Base-by-base conservation (phyloP, 1,140 invertebrate genomes). In the Helicoverpa armigera region DNA sequence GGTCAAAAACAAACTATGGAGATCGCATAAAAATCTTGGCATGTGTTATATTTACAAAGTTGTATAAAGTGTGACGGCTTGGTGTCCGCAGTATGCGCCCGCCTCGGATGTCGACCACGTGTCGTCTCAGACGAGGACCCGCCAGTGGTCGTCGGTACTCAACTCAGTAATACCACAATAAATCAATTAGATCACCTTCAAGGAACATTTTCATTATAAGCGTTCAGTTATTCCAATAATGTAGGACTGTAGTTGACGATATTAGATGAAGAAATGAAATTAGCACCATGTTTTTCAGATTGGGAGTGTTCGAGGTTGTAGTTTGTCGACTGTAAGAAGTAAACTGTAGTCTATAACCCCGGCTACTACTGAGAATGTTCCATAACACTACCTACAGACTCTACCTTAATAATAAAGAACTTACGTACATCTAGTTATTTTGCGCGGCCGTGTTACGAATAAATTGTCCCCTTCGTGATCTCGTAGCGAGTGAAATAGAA, bases 141-240 rank as follows among this genome's bases (percentile, higher is more conserved):
- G 53, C 50, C 51, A 43, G 29, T 63, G 58, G 58, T 65, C 18
- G 60, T 65, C 35, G 18, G 23, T 43, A 50, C 51, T 53, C 13
- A 65, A 67, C n/a, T 53, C 53, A 73, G 18, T 53, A 74, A 75
- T 58, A 75, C 73, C 50, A 43, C 35, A 75, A 50, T 48, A 61
- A 75, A 75, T 61, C 50, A 77, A 77, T 77, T 54, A 77, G 48
- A 77, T 58, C 43, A 77, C 31, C 50, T 43, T 77, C 50, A 56
- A 77, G 75, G 75, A 77, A 77, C 75, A 77, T 77, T 77, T 67
- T 77, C 50, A 54, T 67, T 77, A 77, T 77, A 77, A 77, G 75
- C 75, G 60, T 77, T 77, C 50, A 54, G 75, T 77, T 61, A 50
- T 67, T 76, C 29, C 23, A 53, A 61, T 23, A 67, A 65, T 54